Conservation (phyloP, 2,113 vertebrate species). For the Pleuronectes platessa region DNA sequence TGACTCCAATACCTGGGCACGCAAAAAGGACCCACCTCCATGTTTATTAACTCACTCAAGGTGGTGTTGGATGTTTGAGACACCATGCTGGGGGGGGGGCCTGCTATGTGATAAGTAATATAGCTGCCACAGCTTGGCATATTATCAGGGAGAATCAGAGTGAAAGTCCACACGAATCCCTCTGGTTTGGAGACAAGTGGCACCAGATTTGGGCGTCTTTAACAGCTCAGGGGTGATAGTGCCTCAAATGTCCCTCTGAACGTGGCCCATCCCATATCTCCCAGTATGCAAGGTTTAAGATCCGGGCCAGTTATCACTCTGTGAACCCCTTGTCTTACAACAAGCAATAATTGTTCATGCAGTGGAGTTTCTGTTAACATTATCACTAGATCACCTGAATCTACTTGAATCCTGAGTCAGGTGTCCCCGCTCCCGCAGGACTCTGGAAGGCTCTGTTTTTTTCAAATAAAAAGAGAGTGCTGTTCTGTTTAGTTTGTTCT, state of each 20-base stretch:
- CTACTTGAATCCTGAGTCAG: not conserved
- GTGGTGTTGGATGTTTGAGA: conserved; percentile 21
- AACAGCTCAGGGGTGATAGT: conserved; percentile 74
- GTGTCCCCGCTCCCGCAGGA: conserved; percentile 27
- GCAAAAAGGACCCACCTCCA: conserved; percentile 16
- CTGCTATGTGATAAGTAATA: too few species aligned
- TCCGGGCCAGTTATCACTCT: conserved; percentile 62
- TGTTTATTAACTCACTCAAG: conserved; percentile 37
- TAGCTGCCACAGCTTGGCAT: conserved; percentile 52
- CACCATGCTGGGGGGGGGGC: conserved; percentile 16
- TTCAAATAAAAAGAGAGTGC: conserved; percentile 40
- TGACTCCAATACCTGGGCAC: conserved; percentile 10
- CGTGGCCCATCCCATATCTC: conserved; percentile 59
- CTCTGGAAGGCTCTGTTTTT: not conserved
- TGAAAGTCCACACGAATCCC: conserved; percentile 75
- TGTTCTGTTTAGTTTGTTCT: not conserved
- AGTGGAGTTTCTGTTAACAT: conserved; percentile 45
- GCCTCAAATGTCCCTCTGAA: conserved; percentile 71
- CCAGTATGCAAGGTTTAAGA: conserved; percentile 70
- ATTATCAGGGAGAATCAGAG: conserved; percentile 70
- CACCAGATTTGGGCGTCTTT: conserved; percentile 69
- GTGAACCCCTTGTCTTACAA: conserved; percentile 54
- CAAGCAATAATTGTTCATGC: conserved; percentile 66
- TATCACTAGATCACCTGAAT: conserved; percentile 14
- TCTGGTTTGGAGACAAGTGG: conserved; percentile 71